Percentiles rank a stretch among this genome's conserved stretches.
Conservation (phyloP, 2,113 vertebrate species). For the Callipepla squamata region DNA sequence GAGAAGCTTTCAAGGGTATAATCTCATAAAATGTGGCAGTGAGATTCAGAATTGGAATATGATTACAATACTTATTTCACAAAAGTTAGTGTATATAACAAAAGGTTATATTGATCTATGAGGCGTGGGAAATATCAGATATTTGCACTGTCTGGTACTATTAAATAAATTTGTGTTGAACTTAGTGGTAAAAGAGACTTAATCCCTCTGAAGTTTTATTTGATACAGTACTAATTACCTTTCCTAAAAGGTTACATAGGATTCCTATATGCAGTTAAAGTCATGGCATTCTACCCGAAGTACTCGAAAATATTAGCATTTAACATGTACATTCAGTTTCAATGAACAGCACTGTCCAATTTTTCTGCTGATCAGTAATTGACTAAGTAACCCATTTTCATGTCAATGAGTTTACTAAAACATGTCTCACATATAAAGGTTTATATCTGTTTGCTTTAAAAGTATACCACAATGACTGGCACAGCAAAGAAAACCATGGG, state of each 20-base stretch:
- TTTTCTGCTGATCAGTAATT: not conserved
- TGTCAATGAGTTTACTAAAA: not conserved
- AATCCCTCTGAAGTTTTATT: conserved; percentile 46
- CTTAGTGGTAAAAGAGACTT: conserved; percentile 4
- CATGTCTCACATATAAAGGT: not conserved
- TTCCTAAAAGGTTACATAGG: not conserved
- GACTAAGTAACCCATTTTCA: not conserved
- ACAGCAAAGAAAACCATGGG: not conserved
- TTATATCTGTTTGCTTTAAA: not conserved
- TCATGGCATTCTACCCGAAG: not conserved
- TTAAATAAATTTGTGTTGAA: conserved; percentile 21
- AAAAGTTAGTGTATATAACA: not conserved
- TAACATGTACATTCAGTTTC: not conserved
- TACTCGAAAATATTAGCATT: not conserved
- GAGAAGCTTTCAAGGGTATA: conserved; percentile 28
- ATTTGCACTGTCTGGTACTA: not conserved
- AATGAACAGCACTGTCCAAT: not conserved
- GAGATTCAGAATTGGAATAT: not conserved
- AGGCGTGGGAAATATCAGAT: conserved; percentile 18
- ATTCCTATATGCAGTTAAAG: not conserved
- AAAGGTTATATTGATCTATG: not conserved
- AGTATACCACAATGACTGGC: not conserved
- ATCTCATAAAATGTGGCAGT: not conserved
- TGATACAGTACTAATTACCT: not conserved
- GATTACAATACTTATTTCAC: not conserved